phyloP scores from a whole-genome alignment of 1,140 invertebrate species.

The Zeugodacus cucurbitae region DNA sequence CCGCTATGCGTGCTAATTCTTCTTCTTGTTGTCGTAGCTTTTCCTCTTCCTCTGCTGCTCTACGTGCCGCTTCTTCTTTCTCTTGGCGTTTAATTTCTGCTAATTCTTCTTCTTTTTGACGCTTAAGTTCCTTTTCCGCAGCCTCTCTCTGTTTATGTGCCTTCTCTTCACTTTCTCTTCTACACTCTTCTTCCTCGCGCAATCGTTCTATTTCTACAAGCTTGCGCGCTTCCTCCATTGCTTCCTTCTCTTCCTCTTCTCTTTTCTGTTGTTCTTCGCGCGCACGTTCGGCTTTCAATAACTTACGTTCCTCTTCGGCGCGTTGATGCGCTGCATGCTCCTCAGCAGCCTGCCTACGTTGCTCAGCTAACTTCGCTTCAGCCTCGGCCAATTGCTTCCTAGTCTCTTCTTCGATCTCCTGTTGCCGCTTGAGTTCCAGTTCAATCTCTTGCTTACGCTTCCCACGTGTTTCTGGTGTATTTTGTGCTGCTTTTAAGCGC shows the following conservation, averaged over 20 bases:
- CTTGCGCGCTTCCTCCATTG: slow-evolving; percentile 10
- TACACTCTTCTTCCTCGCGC: not conserved
- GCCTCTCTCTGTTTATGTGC: slow-evolving; percentile 41
- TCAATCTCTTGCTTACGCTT: slow-evolving; percentile 49
- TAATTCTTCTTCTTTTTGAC: too few species aligned
- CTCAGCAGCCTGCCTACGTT: slow-evolving; percentile 45
- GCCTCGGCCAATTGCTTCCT: slow-evolving; percentile 55
- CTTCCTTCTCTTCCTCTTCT: slow-evolving; percentile 43
- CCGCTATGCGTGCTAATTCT: not conserved
- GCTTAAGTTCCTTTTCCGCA: too few species aligned
- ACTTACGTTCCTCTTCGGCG: slow-evolving; percentile 24
- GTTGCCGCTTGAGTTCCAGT: slow-evolving; percentile 54
- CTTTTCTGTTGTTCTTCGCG: slow-evolving; percentile 46
- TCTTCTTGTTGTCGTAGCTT: too few species aligned
- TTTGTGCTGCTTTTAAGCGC: slow-evolving; percentile 24
- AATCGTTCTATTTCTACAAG: not conserved
- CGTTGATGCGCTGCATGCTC: not conserved
- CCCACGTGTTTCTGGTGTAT: not conserved
- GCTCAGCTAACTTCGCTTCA: slow-evolving; percentile 49
- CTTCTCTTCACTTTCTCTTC: slow-evolving; percentile 45
- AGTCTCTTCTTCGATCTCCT: slow-evolving; percentile 56
- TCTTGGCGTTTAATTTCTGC: too few species aligned
- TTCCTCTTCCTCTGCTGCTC: not conserved
- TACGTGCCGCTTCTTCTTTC: slow-evolving; percentile 14
- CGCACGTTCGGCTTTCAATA: slow-evolving; percentile 43